Evolutionary conservation across 2,113 vertebrate species (phyloP).

Genomic region (Etia nguti): DNA sequence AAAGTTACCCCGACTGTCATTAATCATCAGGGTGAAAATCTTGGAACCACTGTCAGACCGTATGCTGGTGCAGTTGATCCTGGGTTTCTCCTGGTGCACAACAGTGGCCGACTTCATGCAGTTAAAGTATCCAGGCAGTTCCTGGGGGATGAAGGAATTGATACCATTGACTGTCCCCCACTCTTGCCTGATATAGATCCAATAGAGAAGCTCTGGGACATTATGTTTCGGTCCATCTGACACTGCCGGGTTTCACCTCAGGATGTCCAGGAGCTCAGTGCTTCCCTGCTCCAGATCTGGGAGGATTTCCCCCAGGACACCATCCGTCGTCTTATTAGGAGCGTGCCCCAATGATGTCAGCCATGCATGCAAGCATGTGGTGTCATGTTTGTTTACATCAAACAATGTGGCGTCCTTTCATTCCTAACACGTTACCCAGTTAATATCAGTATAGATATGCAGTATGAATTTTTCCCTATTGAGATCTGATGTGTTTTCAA

Average conservation of each 20-base stretch:
- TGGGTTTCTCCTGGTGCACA: neutral
- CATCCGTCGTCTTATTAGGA: neutral
- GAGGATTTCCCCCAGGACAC: neutral
- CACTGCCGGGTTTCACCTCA: neutral
- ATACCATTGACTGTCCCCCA: neutral
- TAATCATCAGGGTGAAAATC: neutral
- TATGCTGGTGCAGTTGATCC: neutral
- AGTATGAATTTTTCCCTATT: neutral
- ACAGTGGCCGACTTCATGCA: neutral
- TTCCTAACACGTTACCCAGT: neutral
- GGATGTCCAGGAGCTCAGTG: neutral
- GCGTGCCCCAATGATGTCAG: too few species aligned
- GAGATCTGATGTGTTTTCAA: neutral
- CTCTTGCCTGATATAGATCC: fast-evolving
- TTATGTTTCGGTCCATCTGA: neutral
- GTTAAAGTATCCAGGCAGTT: fast-evolving
- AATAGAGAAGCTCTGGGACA: neutral
- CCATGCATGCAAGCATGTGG: too few species aligned
- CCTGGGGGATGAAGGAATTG: neutral
- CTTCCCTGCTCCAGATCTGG: neutral
- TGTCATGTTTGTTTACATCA: too few species aligned
- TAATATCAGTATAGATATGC: neutral
- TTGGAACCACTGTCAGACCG: neutral
- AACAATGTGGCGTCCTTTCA: neutral
- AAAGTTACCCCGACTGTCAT: neutral